Conservation (phyloP, 2,888 invertebrate species). For the Orgyia antiqua region DNA sequence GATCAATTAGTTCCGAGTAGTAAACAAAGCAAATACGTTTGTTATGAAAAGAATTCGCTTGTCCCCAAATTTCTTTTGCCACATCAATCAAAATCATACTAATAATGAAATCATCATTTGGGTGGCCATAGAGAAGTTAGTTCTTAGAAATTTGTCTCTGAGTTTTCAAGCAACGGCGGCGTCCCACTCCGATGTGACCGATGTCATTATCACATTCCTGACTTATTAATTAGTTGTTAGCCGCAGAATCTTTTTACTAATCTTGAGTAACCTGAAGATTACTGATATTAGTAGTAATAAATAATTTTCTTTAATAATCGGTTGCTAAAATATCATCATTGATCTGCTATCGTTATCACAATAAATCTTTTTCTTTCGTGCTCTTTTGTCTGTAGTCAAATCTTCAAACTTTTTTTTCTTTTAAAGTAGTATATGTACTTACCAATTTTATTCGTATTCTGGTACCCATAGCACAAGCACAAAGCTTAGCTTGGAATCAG, state of each 20-base stretch:
- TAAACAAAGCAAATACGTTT: slow-evolving; percentile 67
- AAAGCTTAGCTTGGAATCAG: no score
- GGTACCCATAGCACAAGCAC: no score
- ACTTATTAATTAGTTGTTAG: slow-evolving; percentile 69
- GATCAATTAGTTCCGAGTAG: slow-evolving; percentile 74
- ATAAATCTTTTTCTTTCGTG: no score
- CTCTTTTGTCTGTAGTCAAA: no score
- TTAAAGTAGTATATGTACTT: no score
- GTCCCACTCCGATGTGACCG: slow-evolving; percentile 38
- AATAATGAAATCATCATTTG: slow-evolving; percentile 79
- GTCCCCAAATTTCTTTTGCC: slow-evolving; percentile 66
- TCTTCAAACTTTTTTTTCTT: no score
- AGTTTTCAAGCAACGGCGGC: slow-evolving; percentile 21
- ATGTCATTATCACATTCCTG: slow-evolving; percentile 74
- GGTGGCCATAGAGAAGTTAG: slow-evolving; percentile 72
- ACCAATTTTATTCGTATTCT: no score
- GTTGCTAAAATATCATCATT: no score
- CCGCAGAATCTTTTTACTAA: not conserved
- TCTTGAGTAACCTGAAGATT: no score
- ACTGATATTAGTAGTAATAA: no score
- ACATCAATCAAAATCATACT: slow-evolving; percentile 78
- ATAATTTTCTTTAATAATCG: no score
- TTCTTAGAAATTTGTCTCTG: slow-evolving; percentile 60
- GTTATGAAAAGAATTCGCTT: slow-evolving; percentile 70
- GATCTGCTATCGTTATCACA: no score